Base-by-base conservation (phyloP, 2,797 vertebrate species). In the Meriones psammophilus region DNA sequence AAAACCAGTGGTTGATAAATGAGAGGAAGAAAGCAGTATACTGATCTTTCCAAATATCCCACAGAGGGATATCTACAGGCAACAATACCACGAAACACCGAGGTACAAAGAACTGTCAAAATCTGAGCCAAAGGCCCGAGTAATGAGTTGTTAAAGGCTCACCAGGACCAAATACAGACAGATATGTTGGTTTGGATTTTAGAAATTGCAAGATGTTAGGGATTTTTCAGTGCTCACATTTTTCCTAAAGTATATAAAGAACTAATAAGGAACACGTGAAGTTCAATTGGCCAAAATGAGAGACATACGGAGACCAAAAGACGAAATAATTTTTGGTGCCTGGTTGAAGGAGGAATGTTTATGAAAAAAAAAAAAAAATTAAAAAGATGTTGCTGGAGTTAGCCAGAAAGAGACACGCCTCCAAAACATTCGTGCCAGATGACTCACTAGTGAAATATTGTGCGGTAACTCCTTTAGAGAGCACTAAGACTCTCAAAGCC, bases 291-390 rank as follows among this genome's bases (percentile, higher is more conserved):
- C 18, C 20, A 91, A 83, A 15, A 69, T 81, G 39, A 69, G 42
- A 97, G 84, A 95, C 30, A 58, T 3, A 22, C 0, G 30, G n/a
- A 79, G 73, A 79, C 15, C 86, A 90, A 69, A 17, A 56, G 71
- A 80, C 17, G 15, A 94, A 91, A 36, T 88, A 3, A 30, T 84
- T 42, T 39, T 96, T 95, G 66, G 28, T 64, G 15, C 78, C 84
- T 84, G 24, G 2, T 86, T 84, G 69, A 5, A 74, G 18, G 50
- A 90, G 97, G 73, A 97, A 95, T 77, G 89, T 62, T 93, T n/a
- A 46, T 17, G 28, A 69, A 50, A 89, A 93, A 73, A 50, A 8
- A n/a, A n/a, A 69, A 88, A 73, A 50, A 8, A 50, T 10, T 4
- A 6, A 66, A 22, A 97, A 4, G 18, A 85, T 0, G 33, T 87